Evolutionary conservation across 2,888 invertebrate genomes (phyloP), one percentile per base, ranked within the genome.

Genomic region (Diogma glabrata): DNA sequence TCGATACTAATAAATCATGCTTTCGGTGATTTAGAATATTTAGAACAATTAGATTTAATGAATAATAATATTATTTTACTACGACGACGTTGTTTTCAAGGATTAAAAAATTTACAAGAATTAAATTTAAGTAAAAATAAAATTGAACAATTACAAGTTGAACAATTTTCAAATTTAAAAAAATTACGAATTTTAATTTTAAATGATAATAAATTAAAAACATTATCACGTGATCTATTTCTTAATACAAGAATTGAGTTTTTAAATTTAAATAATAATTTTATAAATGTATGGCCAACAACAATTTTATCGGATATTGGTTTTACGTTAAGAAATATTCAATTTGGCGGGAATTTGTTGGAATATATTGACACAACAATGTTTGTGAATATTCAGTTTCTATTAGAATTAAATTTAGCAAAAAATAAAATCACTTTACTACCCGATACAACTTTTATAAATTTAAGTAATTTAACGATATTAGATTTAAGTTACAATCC

Each of bases 321-420:
- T 4, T 81, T 84, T 60, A 87, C 88, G 1, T 67, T 91, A 53
- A 74, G 88, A 49, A 81, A 82, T 64, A 76, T 92, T 53, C 84
- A 88, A 62, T 74, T 92, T 63, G 81, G 84, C 1, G 75, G 79
- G 57, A 92, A 92, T 66, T 81, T 77, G 56, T 76, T 93, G 56
- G 90, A 91, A 64, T 89, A 88, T 65, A 74, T 92, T 58, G 91
- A 92, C 67, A 85, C 86, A 58, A 88, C 86, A 54, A 87, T 89
- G 71, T 90, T 91, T 63, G 82, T 87, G 38, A 83, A 84, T 60
- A 86, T 85, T 24, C 85, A 88, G 50, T 85, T 84, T 64, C 71
- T 92, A 43, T 78, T 85, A 52, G 80, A 79, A 59, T 72, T 92
- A 52, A 84, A 87, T 70, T 70, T 92, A 62, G 84, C 84, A 45